Base-by-base conservation (phyloP, 2,888 invertebrate genomes). In the Aporophyla nigra region DNA sequence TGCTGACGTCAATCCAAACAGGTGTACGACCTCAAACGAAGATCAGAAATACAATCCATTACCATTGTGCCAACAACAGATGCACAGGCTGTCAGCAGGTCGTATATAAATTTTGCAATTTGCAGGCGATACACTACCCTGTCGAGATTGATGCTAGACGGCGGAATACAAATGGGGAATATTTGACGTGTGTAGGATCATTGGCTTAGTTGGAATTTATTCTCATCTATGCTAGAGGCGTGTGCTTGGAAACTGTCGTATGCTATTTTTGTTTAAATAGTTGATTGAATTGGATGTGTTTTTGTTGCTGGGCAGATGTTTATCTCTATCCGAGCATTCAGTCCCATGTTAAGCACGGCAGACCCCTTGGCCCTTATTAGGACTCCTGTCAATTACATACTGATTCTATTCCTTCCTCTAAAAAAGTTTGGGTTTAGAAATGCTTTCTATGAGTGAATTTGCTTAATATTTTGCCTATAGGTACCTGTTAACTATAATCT, bases 11-110 rank as follows among this genome's bases (percentile, higher is more conserved):
- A 82, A 67, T 62, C 40, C 46, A 59, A 72, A 70, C 68, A 78
- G 77, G 63, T 81, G 76, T 51, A 51, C 56, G 71, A 67, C 77
- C 78, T 66, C 73, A 73, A 51, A 65, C 53, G 54, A 69, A 67
- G 70, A 71, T 65, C 75, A 83, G 74, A 85, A 74, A 84, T 85
- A 85, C 65, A 72, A 62, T 76, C 68, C 83, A 80, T 71, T 82
- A 74, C 58, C 81, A 51, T 69, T 40, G 70, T 14, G 69, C 68
- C 65, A 65, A 59, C 54, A 74, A 70, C 59, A 71, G 71, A 82
- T 80, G 78, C 72, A 33, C 12, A 62, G n/a, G 14, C 53, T 67
- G 72, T 72, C 72, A 62, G 69, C 65, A 59, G 24, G 1, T 67
- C 40, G 66, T 27, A 33, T 24, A 76, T 76, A 77, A 74, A 80